Base-by-base conservation (phyloP, 2,888 invertebrate species). In the Unio delphinus region DNA sequence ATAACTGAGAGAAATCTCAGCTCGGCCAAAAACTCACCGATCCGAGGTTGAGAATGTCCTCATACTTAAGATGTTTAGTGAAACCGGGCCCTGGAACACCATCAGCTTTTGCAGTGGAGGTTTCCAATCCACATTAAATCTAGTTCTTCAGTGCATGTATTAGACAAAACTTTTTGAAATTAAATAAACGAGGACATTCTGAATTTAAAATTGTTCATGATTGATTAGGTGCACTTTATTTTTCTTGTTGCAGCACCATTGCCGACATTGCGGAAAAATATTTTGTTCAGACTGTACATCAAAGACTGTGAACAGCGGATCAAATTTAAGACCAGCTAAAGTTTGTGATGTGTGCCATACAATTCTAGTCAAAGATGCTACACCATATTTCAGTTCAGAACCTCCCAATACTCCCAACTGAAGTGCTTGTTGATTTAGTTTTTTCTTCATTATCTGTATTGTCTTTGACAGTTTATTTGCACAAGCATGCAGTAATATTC, bases 281-380 rank as follows among this genome's bases (percentile, higher is more conserved):
- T 99, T 97, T 92, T 99, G 99, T 92, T 92, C 92, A 68, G 92
- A 93, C 81, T 99, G 99, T 92, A 92, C 95, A 83, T 91, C 93
- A 67, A 95, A 95, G 90, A 92, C 92, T 61, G 97, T 99, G 81
- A 92, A 94, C 83, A 93, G 94, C 83, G 99, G 99, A 59, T 97
- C 97, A 76, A 94, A 95, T 84, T 93, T 94, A 81, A 92, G 94
- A 81, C 94, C 94, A 60, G 95, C 97, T 70, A 94, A 94, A 89
- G 99, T 99, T 79, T 99, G 99, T 92, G 94, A 95, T 90, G 96
- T 99, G 73, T 99, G 99, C 92, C 97, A 98, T 92, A 99, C 99
- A 65, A 93, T 99, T 87, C 94, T 99, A 89, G 96, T 91, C 65
- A 86, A 87, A 64, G 90, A 91, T 70, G 90, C 90, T 20, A 90